A percentile compares a stretch with the other conserved stretches of the same genome.
These are phyloP conservation scores for Anabas testudineus DNA, from an alignment of 2,797 vertebrate species.

Conservation along the genomic window DNA sequence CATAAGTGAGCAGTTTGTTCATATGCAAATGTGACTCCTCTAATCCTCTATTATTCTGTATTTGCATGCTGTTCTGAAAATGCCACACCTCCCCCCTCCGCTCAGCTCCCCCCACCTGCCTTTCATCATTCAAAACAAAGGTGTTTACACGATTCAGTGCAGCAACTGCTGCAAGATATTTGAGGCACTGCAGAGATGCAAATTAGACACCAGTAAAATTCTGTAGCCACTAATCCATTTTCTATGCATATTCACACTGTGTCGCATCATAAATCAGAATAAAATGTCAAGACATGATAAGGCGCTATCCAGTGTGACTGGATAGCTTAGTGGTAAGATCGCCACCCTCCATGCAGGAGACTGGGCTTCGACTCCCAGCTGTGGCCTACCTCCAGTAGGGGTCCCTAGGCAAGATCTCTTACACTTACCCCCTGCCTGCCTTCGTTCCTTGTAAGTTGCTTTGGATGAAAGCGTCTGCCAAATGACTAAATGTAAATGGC, in stretches of 20 bases:
- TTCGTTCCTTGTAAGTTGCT: too few relatives aligned
- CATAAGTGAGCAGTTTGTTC: constrained; percentile 69
- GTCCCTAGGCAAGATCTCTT: too few relatives aligned
- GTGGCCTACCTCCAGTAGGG: too few relatives aligned
- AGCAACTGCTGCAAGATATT: constrained; percentile 67
- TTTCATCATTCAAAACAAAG: constrained; percentile 77
- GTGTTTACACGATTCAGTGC: constrained; percentile 69
- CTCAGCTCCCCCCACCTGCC: constrained; percentile 42
- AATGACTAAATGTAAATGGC: too few relatives aligned
- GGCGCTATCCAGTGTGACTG: too few relatives aligned
- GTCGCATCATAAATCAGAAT: constrained; percentile 60
- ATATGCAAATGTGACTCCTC: constrained; percentile 78
- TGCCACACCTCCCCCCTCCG: constrained; percentile 19
- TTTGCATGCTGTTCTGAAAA: constrained; percentile 76
- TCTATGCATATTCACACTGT: constrained; percentile 65
- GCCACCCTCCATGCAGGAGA: too few relatives aligned
- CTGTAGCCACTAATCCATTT: constrained; percentile 69
- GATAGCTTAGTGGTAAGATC: too few relatives aligned
- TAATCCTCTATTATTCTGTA: constrained; percentile 73
- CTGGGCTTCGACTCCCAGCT: too few relatives aligned
- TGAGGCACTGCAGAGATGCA: constrained; percentile 67
- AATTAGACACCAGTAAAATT: constrained; percentile 71
- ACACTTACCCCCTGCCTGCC: too few relatives aligned
- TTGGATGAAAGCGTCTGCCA: too few relatives aligned
- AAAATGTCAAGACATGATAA: constrained; percentile 62